Conservation (phyloP, 2,888 invertebrate species). For the Leptinotarsa juncta region DNA sequence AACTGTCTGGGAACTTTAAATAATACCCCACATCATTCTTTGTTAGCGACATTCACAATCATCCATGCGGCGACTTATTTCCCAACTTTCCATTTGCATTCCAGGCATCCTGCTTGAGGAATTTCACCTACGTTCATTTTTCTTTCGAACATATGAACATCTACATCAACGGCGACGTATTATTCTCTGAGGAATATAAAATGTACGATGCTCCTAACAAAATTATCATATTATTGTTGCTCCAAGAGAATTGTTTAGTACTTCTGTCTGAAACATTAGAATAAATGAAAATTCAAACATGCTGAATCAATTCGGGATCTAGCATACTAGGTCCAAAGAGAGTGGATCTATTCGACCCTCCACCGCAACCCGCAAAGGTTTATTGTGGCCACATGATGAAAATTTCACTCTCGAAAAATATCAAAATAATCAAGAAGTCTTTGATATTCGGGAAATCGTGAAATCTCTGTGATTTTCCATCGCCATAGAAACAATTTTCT, state of each 20-base stretch:
- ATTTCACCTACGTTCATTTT: slow-evolving; percentile 20
- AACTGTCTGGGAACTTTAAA: slow-evolving; percentile 8
- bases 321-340: too few species aligned
- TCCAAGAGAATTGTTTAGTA: neutral
- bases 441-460: too few species aligned
- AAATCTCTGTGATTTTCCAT: too few species aligned
- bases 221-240: slow-evolving; percentile 19
- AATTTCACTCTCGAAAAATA: too few species aligned
- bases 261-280: neutral
- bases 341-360: too few species aligned
- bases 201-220: neutral
- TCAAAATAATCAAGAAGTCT: too few species aligned
- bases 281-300: too few species aligned
- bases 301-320: too few species aligned
- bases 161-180: slow-evolving; percentile 19
- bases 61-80: slow-evolving; percentile 23
- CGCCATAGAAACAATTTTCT: too few species aligned
- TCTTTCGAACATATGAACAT: slow-evolving; percentile 22
- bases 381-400: too few species aligned
- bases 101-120: slow-evolving; percentile 2
- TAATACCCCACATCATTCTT: slow-evolving; percentile 13
- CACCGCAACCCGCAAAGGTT: too few species aligned
- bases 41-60: slow-evolving; percentile 21
- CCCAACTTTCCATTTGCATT: slow-evolving; percentile 10
- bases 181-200: slow-evolving; percentile 16